Conservation (phyloP, 2,888 invertebrate genomes). For the Mesorhabditis sp. region DNA sequence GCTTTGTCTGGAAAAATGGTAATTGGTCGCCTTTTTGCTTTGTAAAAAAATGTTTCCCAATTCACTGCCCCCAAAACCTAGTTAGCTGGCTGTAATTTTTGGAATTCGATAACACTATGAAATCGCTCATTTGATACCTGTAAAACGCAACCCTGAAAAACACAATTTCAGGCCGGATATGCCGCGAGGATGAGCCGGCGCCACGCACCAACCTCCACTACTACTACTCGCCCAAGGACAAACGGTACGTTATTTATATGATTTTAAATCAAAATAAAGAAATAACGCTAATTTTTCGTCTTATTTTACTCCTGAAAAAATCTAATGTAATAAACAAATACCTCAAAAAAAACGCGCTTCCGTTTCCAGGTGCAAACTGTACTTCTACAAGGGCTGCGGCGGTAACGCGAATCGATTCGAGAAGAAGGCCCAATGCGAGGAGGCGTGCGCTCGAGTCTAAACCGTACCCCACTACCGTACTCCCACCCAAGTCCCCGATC, state of each 20-base stretch:
- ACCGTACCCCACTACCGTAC: background rate
- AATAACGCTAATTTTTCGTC: background rate
- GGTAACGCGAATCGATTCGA: constrained; percentile 52
- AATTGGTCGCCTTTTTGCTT: no score
- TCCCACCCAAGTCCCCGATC: no score
- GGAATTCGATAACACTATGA: no score
- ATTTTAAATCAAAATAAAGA: background rate
- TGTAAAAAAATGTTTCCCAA: no score
- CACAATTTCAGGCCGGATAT: constrained; percentile 35
- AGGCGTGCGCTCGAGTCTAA: constrained; percentile 24
- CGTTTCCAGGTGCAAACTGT: constrained; percentile 43
- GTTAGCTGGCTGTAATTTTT: no score
- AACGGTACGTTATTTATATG: constrained; percentile 14
- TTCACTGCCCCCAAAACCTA: no score
- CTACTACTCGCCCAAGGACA: constrained; percentile 49
- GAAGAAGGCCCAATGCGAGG: constrained; percentile 47
- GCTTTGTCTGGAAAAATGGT: no score
- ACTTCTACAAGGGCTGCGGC: constrained; percentile 54
- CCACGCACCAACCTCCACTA: constrained; percentile 53
- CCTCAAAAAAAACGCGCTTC: no score
- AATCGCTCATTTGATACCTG: no score
- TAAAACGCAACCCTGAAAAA: background rate
- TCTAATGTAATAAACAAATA: background rate
- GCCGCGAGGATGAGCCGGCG: constrained; percentile 43
- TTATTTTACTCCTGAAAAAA: no score